A percentile compares a stretch with the other conserved stretches of the same genome.
Evolutionary conservation across 1,140 invertebrate species (phyloP).

Genomic region (Anastatus disparis): DNA sequence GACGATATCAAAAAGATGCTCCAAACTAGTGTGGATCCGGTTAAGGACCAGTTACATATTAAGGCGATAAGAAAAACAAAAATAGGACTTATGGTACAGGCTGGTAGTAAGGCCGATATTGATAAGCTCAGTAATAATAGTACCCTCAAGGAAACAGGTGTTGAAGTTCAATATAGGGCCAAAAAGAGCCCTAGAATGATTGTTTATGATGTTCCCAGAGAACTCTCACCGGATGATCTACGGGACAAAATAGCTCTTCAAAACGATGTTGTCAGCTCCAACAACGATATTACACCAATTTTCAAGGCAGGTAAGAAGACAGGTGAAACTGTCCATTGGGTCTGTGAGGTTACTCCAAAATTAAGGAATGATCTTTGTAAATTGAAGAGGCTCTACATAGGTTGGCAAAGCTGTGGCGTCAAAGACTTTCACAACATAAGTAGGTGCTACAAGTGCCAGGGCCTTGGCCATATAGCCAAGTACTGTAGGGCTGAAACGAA

Average conservation of each 20-base stretch:
- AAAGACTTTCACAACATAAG: constrained; percentile 31
- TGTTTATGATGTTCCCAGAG: constrained; percentile 31
- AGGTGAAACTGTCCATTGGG: constrained; percentile 20
- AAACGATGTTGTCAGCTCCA: background rate
- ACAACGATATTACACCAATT: background rate
- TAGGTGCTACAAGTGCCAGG: constrained; percentile 45
- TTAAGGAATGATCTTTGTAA: background rate
- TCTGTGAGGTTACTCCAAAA: constrained; percentile 11
- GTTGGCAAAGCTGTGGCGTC: constrained; percentile 15
- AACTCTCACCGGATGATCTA: background rate
- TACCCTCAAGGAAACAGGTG: no score
- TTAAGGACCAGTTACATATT: no score
- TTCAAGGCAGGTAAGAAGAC: constrained; percentile 15
- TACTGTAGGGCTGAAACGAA: constrained; percentile 22
- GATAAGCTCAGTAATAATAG: no score
- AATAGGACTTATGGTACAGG: no score
- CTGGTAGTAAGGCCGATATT: no score
- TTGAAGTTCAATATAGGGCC: no score
- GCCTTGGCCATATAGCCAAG: constrained; percentile 41
- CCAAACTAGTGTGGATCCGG: no score
- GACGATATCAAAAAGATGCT: no score
- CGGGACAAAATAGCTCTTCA: background rate
- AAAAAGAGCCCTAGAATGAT: constrained; percentile 13
- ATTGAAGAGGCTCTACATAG: constrained; percentile 24
- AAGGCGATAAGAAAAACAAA: no score